phyloP scores from a whole-genome alignment of 2,113 vertebrate genomes.

The Actenoides lindsayi region DNA sequence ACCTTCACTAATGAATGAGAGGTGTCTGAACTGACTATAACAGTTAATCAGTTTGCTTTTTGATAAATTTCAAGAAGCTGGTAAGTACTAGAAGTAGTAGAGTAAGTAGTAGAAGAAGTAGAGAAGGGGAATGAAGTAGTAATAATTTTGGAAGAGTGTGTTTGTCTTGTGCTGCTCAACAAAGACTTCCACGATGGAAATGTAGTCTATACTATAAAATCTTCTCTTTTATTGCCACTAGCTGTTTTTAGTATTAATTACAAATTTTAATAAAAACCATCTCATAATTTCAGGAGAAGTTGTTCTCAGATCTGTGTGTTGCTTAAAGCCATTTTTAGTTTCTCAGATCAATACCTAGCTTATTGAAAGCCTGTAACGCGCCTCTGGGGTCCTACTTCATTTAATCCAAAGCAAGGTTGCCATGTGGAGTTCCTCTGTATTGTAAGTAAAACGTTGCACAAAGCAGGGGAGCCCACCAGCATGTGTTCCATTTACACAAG shows the following conservation, averaged over 20 bases:
- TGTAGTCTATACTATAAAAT: neutral
- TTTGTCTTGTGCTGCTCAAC: neutral
- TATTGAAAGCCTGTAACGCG: conserved; percentile 63
- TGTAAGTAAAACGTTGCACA: conserved; percentile 67
- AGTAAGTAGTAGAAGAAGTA: neutral
- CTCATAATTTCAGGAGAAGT: conserved; percentile 41
- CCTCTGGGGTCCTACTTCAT: conserved; percentile 64
- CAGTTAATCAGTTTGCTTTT: neutral
- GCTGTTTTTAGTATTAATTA: neutral
- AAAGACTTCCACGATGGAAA: neutral
- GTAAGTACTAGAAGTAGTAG: neutral
- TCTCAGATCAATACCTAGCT: conserved; percentile 62
- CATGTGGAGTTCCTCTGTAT: conserved; percentile 69
- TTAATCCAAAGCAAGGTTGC: conserved; percentile 71
- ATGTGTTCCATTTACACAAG: conserved; percentile 51
- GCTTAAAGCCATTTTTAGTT: conserved; percentile 68
- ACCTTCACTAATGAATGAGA: neutral
- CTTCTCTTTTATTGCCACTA: neutral
- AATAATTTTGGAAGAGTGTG: neutral
- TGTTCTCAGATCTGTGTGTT: conserved; percentile 34
- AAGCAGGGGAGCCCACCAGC: conserved; percentile 64
- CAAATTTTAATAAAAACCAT: conserved; percentile 17
- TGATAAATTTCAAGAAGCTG: neutral
- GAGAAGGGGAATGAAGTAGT: neutral
- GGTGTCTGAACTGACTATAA: neutral